Percentiles rank a stretch among this genome's conserved stretches.
phyloP scores from a whole-genome alignment of 2,888 invertebrate species.

The Philopedon plagiatum region DNA sequence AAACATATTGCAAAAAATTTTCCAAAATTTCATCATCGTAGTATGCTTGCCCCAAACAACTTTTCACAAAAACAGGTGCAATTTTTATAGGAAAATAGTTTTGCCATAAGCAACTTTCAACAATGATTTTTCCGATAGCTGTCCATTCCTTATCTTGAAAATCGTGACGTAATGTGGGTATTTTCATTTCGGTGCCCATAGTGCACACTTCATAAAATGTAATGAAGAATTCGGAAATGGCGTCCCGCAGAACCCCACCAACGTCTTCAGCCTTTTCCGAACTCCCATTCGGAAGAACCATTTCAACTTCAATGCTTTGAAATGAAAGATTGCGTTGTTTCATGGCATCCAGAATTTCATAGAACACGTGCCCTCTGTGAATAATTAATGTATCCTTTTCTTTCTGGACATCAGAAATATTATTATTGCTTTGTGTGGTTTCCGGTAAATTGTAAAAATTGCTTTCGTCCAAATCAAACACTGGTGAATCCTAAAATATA shows the following conservation, averaged over 20 bases:
- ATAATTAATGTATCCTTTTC: conserved; percentile 20
- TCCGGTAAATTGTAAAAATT: conserved; percentile 23
- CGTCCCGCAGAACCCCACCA: conserved; percentile 39
- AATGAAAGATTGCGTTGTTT: background rate
- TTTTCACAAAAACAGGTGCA: conserved; percentile 41
- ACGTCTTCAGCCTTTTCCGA: too few species aligned
- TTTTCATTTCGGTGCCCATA: conserved; percentile 34
- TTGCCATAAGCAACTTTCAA: conserved; percentile 30
- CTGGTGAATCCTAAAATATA: background rate
- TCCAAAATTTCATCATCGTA: conserved; percentile 34
- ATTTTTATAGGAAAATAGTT: conserved; percentile 43
- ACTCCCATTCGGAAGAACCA: conserved; percentile 44
- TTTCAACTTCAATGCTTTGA: conserved; percentile 39
- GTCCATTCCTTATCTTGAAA: conserved; percentile 37
- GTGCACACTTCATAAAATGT: conserved; percentile 45
- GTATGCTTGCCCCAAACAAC: conserved; percentile 26
- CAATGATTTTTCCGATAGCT: conserved; percentile 36
- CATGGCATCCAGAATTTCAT: conserved; percentile 28
- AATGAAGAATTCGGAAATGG: conserved; percentile 38
- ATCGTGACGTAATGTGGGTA: conserved; percentile 43
- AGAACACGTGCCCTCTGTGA: conserved; percentile 37
- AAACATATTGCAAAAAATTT: conserved; percentile 40
- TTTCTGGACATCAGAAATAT: conserved; percentile 9
- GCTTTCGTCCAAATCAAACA: conserved; percentile 13
- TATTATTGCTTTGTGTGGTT: conserved; percentile 12